Percentiles rank a stretch among this genome's conserved stretches.
Evolutionary conservation across 2,888 invertebrate species (phyloP).

Genomic region (Pterobdella sp.): DNA sequence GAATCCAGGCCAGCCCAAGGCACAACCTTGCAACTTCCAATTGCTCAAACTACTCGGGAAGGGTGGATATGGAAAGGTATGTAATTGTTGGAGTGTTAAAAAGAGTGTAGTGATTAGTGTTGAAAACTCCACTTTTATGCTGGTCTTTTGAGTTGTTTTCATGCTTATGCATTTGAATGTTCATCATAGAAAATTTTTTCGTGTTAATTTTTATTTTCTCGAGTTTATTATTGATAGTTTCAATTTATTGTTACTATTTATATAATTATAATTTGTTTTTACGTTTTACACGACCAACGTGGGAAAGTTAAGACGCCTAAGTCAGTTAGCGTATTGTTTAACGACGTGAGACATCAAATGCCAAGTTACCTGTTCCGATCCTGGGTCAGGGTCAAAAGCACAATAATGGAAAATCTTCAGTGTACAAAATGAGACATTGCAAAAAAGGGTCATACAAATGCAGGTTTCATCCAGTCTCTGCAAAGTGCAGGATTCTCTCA

Average conservation of each 20-base stretch:
- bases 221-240: neutral
- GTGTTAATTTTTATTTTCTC: neutral
- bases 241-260: neutral
- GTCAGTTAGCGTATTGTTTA: no score
- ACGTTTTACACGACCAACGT: no score
- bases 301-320: no score
- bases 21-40: constrained; percentile 72
- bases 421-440: no score
- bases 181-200: neutral
- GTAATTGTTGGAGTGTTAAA: neutral
- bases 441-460: no score
- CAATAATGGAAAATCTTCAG: no score
- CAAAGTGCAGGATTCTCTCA: no score
- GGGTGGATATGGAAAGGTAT: constrained; percentile 61
- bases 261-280: constrained; percentile 7
- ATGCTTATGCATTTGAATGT: neutral
- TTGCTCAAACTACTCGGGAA: constrained; percentile 85
- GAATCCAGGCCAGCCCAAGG: constrained; percentile 72
- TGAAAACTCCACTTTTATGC: neutral
- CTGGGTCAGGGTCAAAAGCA: no score
- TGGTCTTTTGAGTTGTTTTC: neutral
- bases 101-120: neutral
- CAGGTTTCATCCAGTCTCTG: no score
- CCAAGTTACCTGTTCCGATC: no score
- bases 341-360: no score